Evolutionary conservation across 2,113 vertebrate species (phyloP), one percentile per base, ranked within the genome.

Genomic region (Larimichthys crocea): DNA sequence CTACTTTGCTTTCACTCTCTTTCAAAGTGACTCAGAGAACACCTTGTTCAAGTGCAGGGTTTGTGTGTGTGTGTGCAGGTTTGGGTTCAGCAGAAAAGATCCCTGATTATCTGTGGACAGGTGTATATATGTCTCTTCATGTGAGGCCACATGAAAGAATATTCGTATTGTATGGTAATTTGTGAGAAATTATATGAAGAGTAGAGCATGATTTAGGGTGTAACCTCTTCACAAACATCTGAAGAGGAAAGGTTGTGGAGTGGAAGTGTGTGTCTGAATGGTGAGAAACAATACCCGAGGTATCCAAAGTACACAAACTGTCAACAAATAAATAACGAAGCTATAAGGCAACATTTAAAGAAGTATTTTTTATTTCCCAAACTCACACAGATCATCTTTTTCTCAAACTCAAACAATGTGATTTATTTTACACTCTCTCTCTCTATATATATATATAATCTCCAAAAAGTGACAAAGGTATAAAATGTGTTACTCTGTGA

Each of bases 1-100:
- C 56, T 63, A 63, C 68, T 83, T 73, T 80, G 55, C 74, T 86
- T 79, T 83, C 66, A 74, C 83, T 79, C 74, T 74, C 71, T 61
- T 70, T 88, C 67, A 85, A 83, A 71, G 64, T 82, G 64, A 76
- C 68, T 80, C 20, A 9, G 24, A 60, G 69, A 29, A 52, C 59
- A 50, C 14, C 55, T 55, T 4, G 22, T 53, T 74, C 31, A 59
- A 72, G 31, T 74, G 60, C 40, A 53, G 46, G 22, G 49, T 62
- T 57, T 65, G n/a, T 57, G 62, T 52, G 55, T 50, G 42, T 71
- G 49, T 10, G 15, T 61, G 20, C 26, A 3, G n/a, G 46, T 24
- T 20, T 50, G 8, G 11, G 26, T 22, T 59, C 3, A 46, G 26
- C n/a, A 26, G 10, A 56, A 17, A 26, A 72, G 22, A 65, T 17